Conservation (phyloP, 2,888 invertebrate genomes). For the Drosophila pseudotalamancana region DNA sequence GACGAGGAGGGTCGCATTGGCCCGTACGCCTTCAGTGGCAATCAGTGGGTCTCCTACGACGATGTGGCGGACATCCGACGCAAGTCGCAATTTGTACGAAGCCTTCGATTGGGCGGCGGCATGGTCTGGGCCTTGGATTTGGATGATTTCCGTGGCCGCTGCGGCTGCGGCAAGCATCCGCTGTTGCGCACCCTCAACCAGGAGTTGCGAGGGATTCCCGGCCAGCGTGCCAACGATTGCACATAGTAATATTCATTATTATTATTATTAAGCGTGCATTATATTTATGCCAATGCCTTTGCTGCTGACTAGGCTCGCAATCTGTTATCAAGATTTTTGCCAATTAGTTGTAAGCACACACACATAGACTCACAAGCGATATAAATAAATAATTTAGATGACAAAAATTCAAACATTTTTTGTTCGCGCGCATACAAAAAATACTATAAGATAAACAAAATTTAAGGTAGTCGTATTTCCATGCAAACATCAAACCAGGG, state of each 20-base stretch:
- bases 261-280: conserved; percentile 44
- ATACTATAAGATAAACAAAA: neutral
- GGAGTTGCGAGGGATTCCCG: conserved; percentile 85
- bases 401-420: neutral
- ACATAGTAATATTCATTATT: conserved; percentile 77
- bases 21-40: conserved; percentile 89
- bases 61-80: conserved; percentile 88
- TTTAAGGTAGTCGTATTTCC: conserved; percentile 14
- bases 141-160: conserved; percentile 89
- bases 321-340: conserved; percentile 78
- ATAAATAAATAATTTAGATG: conserved; percentile 10
- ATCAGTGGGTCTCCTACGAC: conserved; percentile 93
- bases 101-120: conserved; percentile 88
- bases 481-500: neutral
- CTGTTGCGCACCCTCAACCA: conserved; percentile 88
- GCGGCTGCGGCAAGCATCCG: conserved; percentile 89
- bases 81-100: conserved; percentile 87
- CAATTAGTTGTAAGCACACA: conserved; percentile 52
- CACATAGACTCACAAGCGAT: conserved; percentile 10
- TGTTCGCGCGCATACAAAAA: neutral
- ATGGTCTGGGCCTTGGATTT: conserved; percentile 92
- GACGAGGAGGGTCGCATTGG: conserved; percentile 88
- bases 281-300: conserved; percentile 24
- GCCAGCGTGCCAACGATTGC: conserved; percentile 84
- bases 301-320: conserved; percentile 59